Conservation (phyloP, 2,113 vertebrate genomes). For the Lophura nycthemera region DNA sequence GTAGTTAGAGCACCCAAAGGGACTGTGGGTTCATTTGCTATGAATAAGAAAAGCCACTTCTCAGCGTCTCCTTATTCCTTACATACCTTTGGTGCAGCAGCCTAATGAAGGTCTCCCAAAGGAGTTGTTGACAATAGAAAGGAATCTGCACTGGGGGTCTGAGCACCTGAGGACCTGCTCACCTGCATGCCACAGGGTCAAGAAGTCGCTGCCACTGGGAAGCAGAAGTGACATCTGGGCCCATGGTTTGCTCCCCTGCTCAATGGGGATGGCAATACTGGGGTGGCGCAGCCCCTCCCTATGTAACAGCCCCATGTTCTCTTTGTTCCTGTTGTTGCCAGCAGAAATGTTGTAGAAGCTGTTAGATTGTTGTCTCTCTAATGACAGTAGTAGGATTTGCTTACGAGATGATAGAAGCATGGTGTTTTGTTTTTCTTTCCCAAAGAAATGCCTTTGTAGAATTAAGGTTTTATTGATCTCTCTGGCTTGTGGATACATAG, state of each 20-base stretch:
- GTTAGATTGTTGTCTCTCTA: background rate
- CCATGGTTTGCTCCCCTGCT: background rate
- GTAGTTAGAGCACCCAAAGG: background rate
- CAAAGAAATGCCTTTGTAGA: background rate
- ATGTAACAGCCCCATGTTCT: fast-evolving
- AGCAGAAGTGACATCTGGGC: fast-evolving
- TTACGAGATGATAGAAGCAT: background rate
- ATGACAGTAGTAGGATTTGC: background rate
- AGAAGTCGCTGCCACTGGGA: background rate
- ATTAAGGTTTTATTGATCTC: background rate
- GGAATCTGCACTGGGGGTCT: background rate
- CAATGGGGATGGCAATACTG: fast-evolving
- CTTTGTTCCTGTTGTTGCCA: background rate
- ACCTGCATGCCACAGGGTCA: background rate
- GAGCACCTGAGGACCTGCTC: background rate
- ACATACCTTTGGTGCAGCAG: background rate
- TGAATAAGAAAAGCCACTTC: background rate
- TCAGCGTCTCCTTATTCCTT: background rate
- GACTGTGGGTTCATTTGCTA: background rate
- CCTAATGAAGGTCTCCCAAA: background rate
- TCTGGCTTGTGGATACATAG: background rate
- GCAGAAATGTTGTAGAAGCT: background rate
- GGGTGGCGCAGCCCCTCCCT: fast-evolving
- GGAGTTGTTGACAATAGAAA: background rate
- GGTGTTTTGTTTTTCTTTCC: background rate